A percentile compares a stretch with the other conserved stretches of the same genome.
Evolutionary conservation across 2,113 vertebrate genomes (phyloP).

Genomic region (Pelobates fuscus): DNA sequence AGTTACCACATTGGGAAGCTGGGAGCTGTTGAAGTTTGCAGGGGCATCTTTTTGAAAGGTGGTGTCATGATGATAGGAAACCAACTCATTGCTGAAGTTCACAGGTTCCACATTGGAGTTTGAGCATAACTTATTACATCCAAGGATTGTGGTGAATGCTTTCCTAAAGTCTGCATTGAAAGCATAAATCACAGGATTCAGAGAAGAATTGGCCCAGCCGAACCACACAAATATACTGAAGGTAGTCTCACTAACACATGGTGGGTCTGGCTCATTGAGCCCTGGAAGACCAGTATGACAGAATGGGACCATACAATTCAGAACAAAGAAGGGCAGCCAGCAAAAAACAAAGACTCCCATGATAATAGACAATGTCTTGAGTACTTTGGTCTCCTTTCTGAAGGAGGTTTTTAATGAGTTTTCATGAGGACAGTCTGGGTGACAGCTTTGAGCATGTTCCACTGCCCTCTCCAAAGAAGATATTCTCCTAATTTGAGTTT

Average conservation of each 20-base stretch:
- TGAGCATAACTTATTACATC: constrained; percentile 66
- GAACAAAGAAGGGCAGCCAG: constrained; percentile 82
- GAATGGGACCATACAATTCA: constrained; percentile 81
- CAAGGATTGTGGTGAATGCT: constrained; percentile 75
- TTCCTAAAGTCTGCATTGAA: constrained; percentile 77
- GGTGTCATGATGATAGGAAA: constrained; percentile 73
- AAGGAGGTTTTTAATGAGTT: constrained; percentile 70
- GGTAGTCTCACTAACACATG: constrained; percentile 72
- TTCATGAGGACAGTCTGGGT: constrained; percentile 61
- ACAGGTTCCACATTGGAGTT: constrained; percentile 66
- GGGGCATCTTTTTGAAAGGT: constrained; percentile 68
- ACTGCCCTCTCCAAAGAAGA: constrained; percentile 74
- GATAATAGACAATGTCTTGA: constrained; percentile 81
- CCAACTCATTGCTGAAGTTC: constrained; percentile 74
- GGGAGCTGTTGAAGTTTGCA: constrained; percentile 55
- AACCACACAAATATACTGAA: constrained; percentile 82
- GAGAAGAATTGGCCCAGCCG: constrained; percentile 80
- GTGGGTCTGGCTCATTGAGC: constrained; percentile 29
- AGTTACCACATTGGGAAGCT: constrained; percentile 47
- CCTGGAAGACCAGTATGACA: constrained; percentile 56
- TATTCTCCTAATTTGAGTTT: constrained; percentile 78
- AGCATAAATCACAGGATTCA: constrained; percentile 80
- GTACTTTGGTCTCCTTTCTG: constrained; percentile 79
- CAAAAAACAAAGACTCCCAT: constrained; percentile 83
- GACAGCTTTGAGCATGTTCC: constrained; percentile 59